A percentile compares a stretch with the other conserved stretches of the same genome.
phyloP scores from a whole-genome alignment of 2,888 invertebrate genomes.

The Agrochola litura region DNA sequence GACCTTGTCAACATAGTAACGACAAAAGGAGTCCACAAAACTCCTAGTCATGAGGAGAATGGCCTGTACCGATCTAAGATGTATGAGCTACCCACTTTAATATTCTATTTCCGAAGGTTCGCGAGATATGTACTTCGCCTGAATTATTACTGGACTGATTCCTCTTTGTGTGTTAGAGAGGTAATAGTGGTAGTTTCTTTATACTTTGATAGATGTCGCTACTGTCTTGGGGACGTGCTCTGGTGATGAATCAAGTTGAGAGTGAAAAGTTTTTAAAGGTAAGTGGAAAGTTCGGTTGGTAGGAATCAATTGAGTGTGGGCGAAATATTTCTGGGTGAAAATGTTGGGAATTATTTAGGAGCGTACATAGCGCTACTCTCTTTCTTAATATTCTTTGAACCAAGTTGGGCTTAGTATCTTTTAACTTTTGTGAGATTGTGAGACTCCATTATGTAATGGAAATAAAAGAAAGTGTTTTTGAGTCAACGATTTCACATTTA shows the following conservation, averaged over 20 bases:
- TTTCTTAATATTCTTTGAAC: constrained; percentile 33
- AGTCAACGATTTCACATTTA: not conserved
- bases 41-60: constrained; percentile 67
- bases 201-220: constrained; percentile 61
- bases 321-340: constrained; percentile 45
- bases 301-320: constrained; percentile 41
- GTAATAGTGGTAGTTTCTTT: constrained; percentile 60
- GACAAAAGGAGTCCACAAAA: constrained; percentile 55
- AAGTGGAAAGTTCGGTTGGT: constrained; percentile 55
- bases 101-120: constrained; percentile 84
- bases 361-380: not conserved
- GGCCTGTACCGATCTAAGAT: constrained; percentile 79
- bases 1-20: constrained; percentile 64
- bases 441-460: not conserved
- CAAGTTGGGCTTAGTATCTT: not conserved
- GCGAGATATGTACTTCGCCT: constrained; percentile 78
- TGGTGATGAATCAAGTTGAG: constrained; percentile 58
- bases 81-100: constrained; percentile 83
- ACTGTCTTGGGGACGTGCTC: constrained; percentile 40
- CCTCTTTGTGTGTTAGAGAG: constrained; percentile 69
- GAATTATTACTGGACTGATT: constrained; percentile 79
- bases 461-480: no score
- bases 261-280: constrained; percentile 52
- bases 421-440: not conserved
- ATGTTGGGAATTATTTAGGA: constrained; percentile 44